Percentiles rank a stretch among this genome's conserved stretches.
Conservation (phyloP, 2,113 vertebrate species). For the Nothobranchius furzeri region DNA sequence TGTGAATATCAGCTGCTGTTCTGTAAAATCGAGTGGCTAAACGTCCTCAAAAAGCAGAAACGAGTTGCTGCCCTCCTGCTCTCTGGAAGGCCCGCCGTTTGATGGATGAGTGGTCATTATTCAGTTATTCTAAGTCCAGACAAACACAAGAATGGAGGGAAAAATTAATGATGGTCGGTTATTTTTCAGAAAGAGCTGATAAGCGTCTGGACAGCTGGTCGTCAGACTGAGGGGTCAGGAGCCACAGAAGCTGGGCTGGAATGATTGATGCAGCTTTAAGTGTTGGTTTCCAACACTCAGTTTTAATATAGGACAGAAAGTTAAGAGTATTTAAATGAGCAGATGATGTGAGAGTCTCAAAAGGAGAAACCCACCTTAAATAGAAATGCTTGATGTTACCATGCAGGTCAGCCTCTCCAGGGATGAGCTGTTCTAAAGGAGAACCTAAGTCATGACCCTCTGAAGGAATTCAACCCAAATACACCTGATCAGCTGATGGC, state of each 20-base stretch:
- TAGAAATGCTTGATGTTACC: no score
- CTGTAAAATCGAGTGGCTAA: constrained; percentile 13
- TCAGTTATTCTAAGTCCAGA: constrained; percentile 22
- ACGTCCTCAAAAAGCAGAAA: constrained; percentile 28
- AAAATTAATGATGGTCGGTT: constrained; percentile 8
- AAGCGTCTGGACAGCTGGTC: not conserved
- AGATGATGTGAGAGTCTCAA: no score
- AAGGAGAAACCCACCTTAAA: no score
- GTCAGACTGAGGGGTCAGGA: constrained; percentile 14
- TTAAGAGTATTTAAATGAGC: not conserved
- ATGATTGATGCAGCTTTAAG: constrained; percentile 20
- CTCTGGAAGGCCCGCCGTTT: not conserved
- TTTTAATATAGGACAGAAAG: not conserved
- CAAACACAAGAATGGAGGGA: not conserved
- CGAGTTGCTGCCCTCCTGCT: constrained; percentile 17
- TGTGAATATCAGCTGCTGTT: constrained; percentile 20
- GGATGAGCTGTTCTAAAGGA: no score
- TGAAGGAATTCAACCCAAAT: no score
- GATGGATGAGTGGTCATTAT: constrained; percentile 34
- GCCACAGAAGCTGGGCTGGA: not conserved
- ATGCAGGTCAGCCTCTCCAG: no score
- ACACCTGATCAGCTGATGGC: no score
- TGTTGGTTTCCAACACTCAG: not conserved
- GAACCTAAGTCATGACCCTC: no score
- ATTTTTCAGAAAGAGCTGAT: constrained; percentile 13